Evolutionary conservation across 2,888 invertebrate genomes (phyloP).

Genomic region (Netelia inedita): DNA sequence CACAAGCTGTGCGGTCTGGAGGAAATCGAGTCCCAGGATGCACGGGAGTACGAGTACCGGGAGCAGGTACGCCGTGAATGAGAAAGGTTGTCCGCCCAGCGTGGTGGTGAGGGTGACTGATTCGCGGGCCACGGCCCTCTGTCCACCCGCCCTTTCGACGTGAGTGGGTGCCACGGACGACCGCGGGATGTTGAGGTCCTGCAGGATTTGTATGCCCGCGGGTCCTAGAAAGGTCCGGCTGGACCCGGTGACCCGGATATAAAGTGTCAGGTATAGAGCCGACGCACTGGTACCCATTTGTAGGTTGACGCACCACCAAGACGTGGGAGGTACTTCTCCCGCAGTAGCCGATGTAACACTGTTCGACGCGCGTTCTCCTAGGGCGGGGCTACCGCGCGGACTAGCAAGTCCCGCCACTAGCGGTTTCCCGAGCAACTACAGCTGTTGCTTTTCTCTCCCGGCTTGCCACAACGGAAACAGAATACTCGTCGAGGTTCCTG

Average conservation of each 20-base stretch:
- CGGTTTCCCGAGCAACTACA: constrained; percentile 1
- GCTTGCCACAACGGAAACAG: constrained; percentile 1
- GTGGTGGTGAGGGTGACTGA: background rate
- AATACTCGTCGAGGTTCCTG: background rate
- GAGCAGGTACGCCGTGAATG: constrained; percentile 11
- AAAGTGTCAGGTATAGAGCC: constrained; percentile 21
- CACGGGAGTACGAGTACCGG: constrained; percentile 30
- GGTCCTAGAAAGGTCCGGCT: too few relatives aligned
- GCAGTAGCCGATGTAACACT: background rate
- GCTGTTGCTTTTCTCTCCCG: background rate
- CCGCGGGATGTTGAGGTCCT: background rate
- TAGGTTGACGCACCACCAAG: background rate
- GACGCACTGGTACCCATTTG: background rate
- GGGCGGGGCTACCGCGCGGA: background rate
- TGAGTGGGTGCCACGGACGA: background rate
- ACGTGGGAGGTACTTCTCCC: background rate
- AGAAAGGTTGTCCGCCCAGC: background rate
- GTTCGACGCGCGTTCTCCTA: background rate
- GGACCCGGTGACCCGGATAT: constrained; percentile 16
- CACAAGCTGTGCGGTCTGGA: background rate
- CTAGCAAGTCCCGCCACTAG: background rate
- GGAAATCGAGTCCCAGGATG: constrained; percentile 23
- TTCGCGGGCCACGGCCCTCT: constrained; percentile 4
- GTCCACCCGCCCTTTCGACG: constrained; percentile 38
- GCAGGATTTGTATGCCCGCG: too few relatives aligned